phyloP scores from a whole-genome alignment of 2,113 vertebrate species.

The Machaerirhynchus nigripectus region DNA sequence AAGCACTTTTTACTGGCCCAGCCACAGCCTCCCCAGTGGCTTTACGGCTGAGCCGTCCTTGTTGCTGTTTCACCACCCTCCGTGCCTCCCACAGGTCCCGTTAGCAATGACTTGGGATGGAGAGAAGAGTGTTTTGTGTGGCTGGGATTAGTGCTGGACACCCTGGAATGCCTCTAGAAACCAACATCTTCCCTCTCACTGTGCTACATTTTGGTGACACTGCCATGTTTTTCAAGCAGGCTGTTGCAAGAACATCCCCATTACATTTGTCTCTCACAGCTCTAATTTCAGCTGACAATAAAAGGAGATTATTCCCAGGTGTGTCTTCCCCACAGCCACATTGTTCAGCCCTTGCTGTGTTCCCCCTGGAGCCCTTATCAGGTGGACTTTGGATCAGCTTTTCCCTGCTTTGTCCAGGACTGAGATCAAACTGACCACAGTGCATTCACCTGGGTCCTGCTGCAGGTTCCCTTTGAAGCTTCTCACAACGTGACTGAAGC shows the following conservation, averaged over 20 bases:
- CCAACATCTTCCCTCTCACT: not conserved
- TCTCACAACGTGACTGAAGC: rapidly evolving
- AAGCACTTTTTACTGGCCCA: not conserved
- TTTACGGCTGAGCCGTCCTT: not conserved
- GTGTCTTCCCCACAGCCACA: not conserved
- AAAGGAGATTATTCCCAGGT: not conserved
- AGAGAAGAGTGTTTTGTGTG: not conserved
- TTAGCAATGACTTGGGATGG: not conserved
- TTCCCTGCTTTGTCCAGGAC: not conserved
- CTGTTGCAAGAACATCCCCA: not conserved
- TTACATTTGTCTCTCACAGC: not conserved
- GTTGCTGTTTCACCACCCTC: not conserved
- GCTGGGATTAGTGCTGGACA: not conserved
- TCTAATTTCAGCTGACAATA: not conserved
- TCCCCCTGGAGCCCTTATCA: not conserved
- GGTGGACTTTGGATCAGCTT: not conserved
- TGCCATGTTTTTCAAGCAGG: not conserved
- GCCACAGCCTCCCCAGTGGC: not conserved
- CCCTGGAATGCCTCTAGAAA: not conserved
- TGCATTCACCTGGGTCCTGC: not conserved
- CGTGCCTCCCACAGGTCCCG: not conserved
- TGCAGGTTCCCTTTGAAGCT: not conserved
- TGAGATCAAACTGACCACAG: not conserved
- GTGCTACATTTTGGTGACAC: not conserved
- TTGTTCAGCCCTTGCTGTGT: not conserved